phyloP scores from a whole-genome alignment of 2,797 vertebrate genomes.

The Lagocephalus sceleratus region DNA sequence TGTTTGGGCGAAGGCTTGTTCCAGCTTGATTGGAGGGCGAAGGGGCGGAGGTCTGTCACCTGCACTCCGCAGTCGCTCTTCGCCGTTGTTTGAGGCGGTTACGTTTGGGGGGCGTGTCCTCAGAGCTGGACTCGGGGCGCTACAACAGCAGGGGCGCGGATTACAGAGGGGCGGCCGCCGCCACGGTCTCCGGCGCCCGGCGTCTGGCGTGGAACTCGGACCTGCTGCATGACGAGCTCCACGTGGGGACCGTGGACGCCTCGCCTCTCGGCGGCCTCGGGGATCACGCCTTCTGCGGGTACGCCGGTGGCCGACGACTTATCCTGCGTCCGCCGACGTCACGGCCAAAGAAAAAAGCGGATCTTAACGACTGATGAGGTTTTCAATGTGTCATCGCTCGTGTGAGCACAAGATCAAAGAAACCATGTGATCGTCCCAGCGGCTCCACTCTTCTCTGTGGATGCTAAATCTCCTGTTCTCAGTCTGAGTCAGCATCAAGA shows the following conservation, averaged over 20 bases:
- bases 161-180: conserved; percentile 81
- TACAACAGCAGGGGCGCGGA: conserved; percentile 72
- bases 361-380: neutral
- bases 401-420: no score
- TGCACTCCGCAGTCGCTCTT: neutral
- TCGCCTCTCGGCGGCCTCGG: conserved; percentile 80
- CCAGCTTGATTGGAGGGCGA: conserved; percentile 22
- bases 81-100: neutral
- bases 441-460: no score
- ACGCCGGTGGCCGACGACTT: conserved; percentile 37
- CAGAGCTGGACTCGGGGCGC: conserved; percentile 78
- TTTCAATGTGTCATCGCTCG: neutral
- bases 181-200: conserved; percentile 73
- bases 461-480: no score
- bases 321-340: conserved; percentile 1
- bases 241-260: conserved; percentile 65
- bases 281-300: conserved; percentile 91
- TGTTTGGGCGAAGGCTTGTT: conserved; percentile 15
- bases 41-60: no score
- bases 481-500: no score
- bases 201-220: conserved; percentile 90
- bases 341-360: no score
- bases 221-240: conserved; percentile 83
- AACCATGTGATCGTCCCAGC: no score
- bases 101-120: neutral